phyloP scores from a whole-genome alignment of 2,888 invertebrate species.

The Neocrepidodera transversa region DNA sequence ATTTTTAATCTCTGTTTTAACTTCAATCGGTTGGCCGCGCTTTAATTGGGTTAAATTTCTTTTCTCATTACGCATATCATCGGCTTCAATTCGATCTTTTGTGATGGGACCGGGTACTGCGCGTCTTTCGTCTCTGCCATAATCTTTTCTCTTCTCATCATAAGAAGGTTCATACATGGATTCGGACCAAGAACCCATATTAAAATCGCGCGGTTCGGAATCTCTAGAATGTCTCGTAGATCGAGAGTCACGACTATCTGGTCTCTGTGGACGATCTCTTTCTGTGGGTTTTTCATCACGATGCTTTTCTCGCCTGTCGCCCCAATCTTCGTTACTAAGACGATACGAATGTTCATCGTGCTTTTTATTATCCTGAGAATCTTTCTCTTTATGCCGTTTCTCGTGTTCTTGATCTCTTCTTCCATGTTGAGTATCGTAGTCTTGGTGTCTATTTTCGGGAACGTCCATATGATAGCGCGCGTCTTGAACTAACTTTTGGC shows the following conservation, averaged over 20 bases:
- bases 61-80: conserved; percentile 63
- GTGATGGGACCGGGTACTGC: conserved; percentile 67
- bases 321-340: conserved; percentile 48
- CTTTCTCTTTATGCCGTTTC: conserved; percentile 37
- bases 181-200: conserved; percentile 62
- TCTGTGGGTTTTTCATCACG: conserved; percentile 47
- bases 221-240: conserved; percentile 64
- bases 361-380: conserved; percentile 34
- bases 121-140: conserved; percentile 55
- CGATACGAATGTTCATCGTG: conserved; percentile 32
- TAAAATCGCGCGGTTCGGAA: conserved; percentile 57
- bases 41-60: conserved; percentile 64
- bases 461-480: conserved; percentile 14
- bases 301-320: conserved; percentile 48
- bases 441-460: conserved; percentile 49
- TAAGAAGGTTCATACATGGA: conserved; percentile 54
- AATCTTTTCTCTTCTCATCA: conserved; percentile 55
- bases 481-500: conserved; percentile 41
- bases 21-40: conserved; percentile 56
- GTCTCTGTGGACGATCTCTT: conserved; percentile 64
- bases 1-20: conserved; percentile 46
- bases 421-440: conserved; percentile 54
- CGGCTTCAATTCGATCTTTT: conserved; percentile 67
- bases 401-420: conserved; percentile 45
- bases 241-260: conserved; percentile 66